Conservation (phyloP, 1,140 invertebrate species). For the Vollenhovia emeryi region DNA sequence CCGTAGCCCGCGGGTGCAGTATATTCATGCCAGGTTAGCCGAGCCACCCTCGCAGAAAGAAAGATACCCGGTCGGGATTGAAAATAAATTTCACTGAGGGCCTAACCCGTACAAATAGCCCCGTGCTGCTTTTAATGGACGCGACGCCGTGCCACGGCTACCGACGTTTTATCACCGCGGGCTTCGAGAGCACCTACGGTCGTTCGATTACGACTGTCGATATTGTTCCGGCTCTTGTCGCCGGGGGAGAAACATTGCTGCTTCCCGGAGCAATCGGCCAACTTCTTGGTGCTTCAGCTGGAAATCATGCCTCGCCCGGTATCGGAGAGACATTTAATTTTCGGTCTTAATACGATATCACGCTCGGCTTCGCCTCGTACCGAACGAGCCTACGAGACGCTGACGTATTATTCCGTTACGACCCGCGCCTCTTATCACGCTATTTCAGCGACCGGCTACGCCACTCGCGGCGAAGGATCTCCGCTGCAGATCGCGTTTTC, state of each 20-base stretch:
- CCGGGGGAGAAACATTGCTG: constrained; percentile 42
- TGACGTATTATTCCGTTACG: constrained; percentile 22
- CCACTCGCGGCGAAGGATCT: constrained; percentile 5
- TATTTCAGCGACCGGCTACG: neutral
- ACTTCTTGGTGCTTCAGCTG: constrained; percentile 35
- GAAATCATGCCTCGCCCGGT: neutral
- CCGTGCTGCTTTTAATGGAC: constrained; percentile 67
- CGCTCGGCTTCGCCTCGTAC: constrained; percentile 35
- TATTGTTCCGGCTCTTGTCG: constrained; percentile 57
- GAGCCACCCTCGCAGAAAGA: constrained; percentile 52
- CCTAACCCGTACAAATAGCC: constrained; percentile 75
- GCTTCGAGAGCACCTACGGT: constrained; percentile 39
- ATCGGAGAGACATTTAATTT: constrained; percentile 54
- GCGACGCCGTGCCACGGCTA: constrained; percentile 36
- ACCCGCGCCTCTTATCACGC: neutral
- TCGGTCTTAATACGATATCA: constrained; percentile 40
- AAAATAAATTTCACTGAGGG: constrained; percentile 77
- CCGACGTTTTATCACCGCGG: constrained; percentile 65
- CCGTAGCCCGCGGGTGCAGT: constrained; percentile 61
- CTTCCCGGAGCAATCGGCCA: constrained; percentile 39
- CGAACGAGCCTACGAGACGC: constrained; percentile 17
- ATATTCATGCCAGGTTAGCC: constrained; percentile 67
- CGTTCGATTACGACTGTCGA: constrained; percentile 60
- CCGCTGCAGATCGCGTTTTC: neutral
- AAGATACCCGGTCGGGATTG: constrained; percentile 72